Evolutionary conservation across 2,888 invertebrate species (phyloP).

Genomic region (Thymelicus acteon): DNA sequence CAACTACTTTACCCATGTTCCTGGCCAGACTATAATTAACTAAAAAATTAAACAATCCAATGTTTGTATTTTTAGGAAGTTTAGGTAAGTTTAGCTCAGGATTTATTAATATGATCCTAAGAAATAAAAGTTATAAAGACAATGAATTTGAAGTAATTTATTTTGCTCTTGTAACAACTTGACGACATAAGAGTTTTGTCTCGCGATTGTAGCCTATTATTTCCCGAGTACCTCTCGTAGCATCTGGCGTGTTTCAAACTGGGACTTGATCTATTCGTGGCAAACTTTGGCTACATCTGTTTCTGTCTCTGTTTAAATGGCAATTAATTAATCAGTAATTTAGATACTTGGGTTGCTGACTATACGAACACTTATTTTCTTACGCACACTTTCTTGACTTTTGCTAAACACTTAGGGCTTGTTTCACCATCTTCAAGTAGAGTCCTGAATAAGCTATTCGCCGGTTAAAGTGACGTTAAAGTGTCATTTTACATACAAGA

Average conservation of each 20-base stretch:
- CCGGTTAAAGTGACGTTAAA: too few relatives aligned
- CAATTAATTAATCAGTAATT: constrained; percentile 34
- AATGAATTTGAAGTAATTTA: constrained; percentile 8
- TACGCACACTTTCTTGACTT: background rate
- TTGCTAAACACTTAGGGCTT: too few relatives aligned
- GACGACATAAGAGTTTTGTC: constrained; percentile 22
- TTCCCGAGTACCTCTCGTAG: constrained; percentile 26
- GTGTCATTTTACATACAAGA: too few relatives aligned
- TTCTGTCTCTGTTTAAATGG: constrained; percentile 32
- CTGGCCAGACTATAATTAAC: too few relatives aligned
- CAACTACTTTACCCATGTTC: too few relatives aligned
- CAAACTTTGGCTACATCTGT: constrained; percentile 34
- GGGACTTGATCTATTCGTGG: constrained; percentile 34
- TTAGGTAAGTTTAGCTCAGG: too few relatives aligned
- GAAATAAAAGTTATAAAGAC: constrained; percentile 11
- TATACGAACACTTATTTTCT: constrained; percentile 1
- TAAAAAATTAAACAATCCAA: too few relatives aligned
- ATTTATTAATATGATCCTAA: background rate
- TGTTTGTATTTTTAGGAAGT: too few relatives aligned
- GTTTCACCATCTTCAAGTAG: too few relatives aligned
- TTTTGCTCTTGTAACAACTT: constrained; percentile 18
- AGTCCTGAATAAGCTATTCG: too few relatives aligned
- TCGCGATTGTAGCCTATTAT: constrained; percentile 26
- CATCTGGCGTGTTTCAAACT: constrained; percentile 36
- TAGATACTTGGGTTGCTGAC: constrained; percentile 15